Percentiles rank a stretch among this genome's conserved stretches.
phyloP scores from a whole-genome alignment of 2,888 invertebrate genomes.

The Mallateleia sp. region DNA sequence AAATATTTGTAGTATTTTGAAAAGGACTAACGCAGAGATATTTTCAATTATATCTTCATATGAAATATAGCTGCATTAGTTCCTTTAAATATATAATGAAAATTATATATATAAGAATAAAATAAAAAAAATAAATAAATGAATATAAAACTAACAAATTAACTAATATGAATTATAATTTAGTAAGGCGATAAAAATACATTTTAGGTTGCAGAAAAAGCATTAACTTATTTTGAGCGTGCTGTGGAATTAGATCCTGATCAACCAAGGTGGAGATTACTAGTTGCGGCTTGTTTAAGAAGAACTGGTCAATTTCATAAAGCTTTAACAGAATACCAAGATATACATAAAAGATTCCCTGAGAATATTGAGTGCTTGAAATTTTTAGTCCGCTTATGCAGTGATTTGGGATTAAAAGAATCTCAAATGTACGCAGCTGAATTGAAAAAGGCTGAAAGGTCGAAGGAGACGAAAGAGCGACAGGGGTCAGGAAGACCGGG shows the following conservation, averaged over 20 bases:
- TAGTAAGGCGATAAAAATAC: too few relatives aligned
- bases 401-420: slow-evolving; percentile 97
- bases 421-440: slow-evolving; percentile 96
- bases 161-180: too few relatives aligned
- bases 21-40: too few relatives aligned
- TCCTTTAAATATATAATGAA: too few relatives aligned
- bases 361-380: slow-evolving; percentile 98
- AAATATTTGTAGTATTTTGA: too few relatives aligned
- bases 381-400: slow-evolving; percentile 96
- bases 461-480: slow-evolving; percentile 91
- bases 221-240: slow-evolving; percentile 95
- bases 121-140: too few relatives aligned
- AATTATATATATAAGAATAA: too few relatives aligned
- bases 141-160: too few relatives aligned
- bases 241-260: slow-evolving; percentile 91
- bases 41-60: too few relatives aligned
- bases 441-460: slow-evolving; percentile 93
- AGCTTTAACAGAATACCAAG: slow-evolving; percentile 95
- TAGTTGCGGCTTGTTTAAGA: slow-evolving; percentile 96
- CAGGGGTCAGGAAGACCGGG: slow-evolving; percentile 91
- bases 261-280: slow-evolving; percentile 95
- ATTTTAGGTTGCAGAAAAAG: slow-evolving; percentile 94
- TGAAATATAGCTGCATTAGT: too few relatives aligned
- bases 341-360: slow-evolving; percentile 97
- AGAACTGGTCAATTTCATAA: slow-evolving; percentile 96